Evolutionary conservation across 2,113 vertebrate genomes (phyloP).

Genomic region (Indri indri): DNA sequence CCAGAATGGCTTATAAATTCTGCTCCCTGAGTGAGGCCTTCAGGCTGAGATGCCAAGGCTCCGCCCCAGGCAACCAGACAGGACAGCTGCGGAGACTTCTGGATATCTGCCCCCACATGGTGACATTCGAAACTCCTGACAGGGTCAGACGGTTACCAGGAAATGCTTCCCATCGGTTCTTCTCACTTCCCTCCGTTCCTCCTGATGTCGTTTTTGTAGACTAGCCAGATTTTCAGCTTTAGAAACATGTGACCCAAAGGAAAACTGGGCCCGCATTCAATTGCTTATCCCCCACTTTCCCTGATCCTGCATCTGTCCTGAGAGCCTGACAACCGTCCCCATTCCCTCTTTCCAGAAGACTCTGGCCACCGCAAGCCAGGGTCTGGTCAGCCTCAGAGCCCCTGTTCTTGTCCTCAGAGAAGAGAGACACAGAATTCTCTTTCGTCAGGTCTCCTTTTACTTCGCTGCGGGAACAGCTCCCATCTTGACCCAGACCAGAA

Average conservation of each 20-base stretch:
- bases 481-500: background rate
- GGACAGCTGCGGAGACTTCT: background rate
- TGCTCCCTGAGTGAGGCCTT: background rate
- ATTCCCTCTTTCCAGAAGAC: background rate
- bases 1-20: background rate
- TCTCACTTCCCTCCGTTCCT: constrained; percentile 36
- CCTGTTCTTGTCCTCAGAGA: background rate
- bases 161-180: constrained; percentile 20
- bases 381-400: background rate
- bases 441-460: background rate
- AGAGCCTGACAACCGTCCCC: background rate
- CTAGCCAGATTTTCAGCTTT: constrained; percentile 52
- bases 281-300: background rate
- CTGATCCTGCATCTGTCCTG: background rate
- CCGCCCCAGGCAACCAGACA: background rate
- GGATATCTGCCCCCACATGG: background rate
- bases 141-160: constrained; percentile 40
- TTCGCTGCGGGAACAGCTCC: background rate
- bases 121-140: constrained; percentile 12
- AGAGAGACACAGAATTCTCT: background rate
- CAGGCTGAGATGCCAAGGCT: background rate
- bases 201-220: constrained; percentile 57
- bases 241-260: constrained; percentile 55
- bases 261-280: constrained; percentile 7
- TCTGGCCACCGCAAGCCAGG: background rate